Evolutionary conservation across 2,797 vertebrate genomes (phyloP), one percentile per base, ranked within the genome.

Genomic region (Todus mexicanus): DNA sequence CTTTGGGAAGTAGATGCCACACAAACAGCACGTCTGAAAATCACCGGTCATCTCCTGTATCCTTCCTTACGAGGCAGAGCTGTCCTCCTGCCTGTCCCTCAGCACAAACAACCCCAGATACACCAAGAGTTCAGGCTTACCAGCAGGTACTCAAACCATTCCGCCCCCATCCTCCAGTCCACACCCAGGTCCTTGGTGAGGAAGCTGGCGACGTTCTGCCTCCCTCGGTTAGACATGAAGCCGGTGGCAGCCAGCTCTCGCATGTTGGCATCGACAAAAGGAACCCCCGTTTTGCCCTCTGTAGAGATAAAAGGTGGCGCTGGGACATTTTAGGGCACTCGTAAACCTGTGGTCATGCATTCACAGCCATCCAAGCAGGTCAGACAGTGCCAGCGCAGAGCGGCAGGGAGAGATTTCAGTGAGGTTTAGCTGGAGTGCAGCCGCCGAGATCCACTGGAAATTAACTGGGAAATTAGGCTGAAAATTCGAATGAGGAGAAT

Each of bases 211-310:
- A 98, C 98, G 3, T 98, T 98, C 94, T 98, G 98, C 12, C 98
- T 96, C 84, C 98, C 98, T 90, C 98, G 98, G 97, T 98, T 98
- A 59, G 98, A 98, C 98, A 98, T 98, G 94, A 98, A 99, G 76
- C 98, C 98, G 0, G 98, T 98, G 43, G 97, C 93, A 1, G 97
- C 97, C 94, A 98, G 82, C 95, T 98, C 98, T 84, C 98, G 96
- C 98, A 98, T 98, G 96, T 98, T 99, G 51, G 98, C 98, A 3
- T 98, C 98, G 17, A 99, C 98, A 27, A 99, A 98, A 13, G 98
- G 98, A 38, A 98, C 97, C 6, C 98, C 98, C 1, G 98, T 98
- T 29, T 64, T 96, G 33, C 98, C 98, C 90, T 98, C 98, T 98
- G 83, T 42, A 18, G 57, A 38, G 93, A 69, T 12, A 90, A 65